These are phyloP conservation scores for Amazonetta brasiliensis DNA, from an alignment of 2,797 vertebrate genomes.

Conservation along the genomic window DNA sequence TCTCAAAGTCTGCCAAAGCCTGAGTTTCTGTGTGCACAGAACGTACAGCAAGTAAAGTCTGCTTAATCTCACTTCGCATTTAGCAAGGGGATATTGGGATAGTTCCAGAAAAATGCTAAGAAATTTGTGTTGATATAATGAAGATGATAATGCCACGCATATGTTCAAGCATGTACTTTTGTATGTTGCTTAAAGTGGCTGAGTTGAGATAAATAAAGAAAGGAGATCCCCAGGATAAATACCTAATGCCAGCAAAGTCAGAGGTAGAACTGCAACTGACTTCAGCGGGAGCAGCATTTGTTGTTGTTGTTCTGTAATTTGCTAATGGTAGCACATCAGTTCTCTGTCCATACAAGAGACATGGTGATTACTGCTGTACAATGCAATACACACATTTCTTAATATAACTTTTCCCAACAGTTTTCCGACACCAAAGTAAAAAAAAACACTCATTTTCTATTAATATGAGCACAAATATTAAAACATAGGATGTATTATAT, in stretches of 20 bases:
- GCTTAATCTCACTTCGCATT: conserved; percentile 35
- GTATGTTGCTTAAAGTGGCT: neutral
- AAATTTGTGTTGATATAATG: neutral
- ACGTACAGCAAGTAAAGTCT: neutral
- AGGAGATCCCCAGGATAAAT: neutral
- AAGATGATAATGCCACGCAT: neutral
- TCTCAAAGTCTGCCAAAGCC: neutral
- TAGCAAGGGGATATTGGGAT: neutral
- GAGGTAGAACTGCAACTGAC: neutral
- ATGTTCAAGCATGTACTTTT: neutral
- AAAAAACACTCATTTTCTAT: neutral
- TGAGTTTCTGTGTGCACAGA: neutral
- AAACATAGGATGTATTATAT: neutral
- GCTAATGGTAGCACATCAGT: neutral
- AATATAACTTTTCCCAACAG: neutral
- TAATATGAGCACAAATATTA: neutral
- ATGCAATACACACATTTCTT: neutral
- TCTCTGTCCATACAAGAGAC: neutral
- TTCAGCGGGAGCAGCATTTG: neutral
- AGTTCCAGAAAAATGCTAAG: neutral
- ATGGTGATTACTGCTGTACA: neutral
- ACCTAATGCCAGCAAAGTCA: neutral
- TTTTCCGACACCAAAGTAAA: neutral
- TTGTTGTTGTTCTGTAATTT: neutral
- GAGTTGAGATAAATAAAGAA: neutral